Evolutionary conservation across 2,797 vertebrate species (phyloP).

Genomic region (Neolamprologus multifasciatus): DNA sequence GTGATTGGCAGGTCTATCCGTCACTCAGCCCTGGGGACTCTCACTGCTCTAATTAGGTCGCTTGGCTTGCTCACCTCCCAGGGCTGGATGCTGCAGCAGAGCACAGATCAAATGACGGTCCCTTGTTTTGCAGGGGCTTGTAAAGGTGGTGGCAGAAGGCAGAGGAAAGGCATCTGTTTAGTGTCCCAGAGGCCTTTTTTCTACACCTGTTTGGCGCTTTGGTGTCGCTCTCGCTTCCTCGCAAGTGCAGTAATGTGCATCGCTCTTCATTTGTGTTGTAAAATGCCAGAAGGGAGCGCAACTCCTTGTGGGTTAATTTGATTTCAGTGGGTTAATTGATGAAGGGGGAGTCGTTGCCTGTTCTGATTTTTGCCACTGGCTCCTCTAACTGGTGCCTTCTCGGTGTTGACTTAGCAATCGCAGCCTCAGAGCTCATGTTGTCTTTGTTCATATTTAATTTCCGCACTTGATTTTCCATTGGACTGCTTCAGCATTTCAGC

Average conservation of each 20-base stretch:
- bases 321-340: constrained; percentile 72
- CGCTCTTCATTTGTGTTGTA: constrained; percentile 59
- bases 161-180: constrained; percentile 69
- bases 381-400: constrained; percentile 39
- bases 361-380: constrained; percentile 52
- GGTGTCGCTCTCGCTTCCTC: constrained; percentile 28
- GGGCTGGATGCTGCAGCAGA: constrained; percentile 64
- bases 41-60: constrained; percentile 76
- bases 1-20: constrained; percentile 79
- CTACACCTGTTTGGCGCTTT: constrained; percentile 66
- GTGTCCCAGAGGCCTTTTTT: constrained; percentile 53
- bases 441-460: constrained; percentile 11
- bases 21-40: constrained; percentile 74
- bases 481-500: not conserved
- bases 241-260: constrained; percentile 47
- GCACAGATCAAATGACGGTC: constrained; percentile 69
- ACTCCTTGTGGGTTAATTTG: constrained; percentile 68
- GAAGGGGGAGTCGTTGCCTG: constrained; percentile 55
- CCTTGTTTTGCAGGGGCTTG: constrained; percentile 66
- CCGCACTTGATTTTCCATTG: not conserved
- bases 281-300: constrained; percentile 53
- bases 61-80: constrained; percentile 71
- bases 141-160: constrained; percentile 66
- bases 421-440: not conserved
- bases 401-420: not conserved